These are phyloP conservation scores for Craseonycteris thonglongyai DNA, from an alignment of 2,113 vertebrate genomes.

Conservation along the genomic window DNA sequence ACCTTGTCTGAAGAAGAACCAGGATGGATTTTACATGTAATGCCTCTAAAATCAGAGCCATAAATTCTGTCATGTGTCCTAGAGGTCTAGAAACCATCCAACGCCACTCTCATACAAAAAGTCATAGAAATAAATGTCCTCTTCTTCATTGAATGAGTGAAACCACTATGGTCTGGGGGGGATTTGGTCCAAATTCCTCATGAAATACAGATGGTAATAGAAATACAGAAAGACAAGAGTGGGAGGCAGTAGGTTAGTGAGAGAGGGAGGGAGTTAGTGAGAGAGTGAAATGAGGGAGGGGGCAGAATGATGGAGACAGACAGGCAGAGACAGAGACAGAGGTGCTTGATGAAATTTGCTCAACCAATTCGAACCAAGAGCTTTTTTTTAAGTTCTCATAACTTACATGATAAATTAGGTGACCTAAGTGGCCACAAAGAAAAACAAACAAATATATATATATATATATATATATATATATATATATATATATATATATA, in stretches of 20 bases:
- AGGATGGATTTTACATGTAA: background rate
- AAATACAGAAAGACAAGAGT: background rate
- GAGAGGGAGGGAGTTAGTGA: background rate
- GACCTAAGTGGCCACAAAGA: background rate
- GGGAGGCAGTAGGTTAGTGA: background rate
- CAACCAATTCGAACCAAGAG: background rate
- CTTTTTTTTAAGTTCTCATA: background rate
- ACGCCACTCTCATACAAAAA: background rate
- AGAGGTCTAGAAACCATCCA: background rate
- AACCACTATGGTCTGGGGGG: fast-evolving
- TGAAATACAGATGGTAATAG: background rate
- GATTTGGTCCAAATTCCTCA: background rate
- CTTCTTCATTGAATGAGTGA: background rate
- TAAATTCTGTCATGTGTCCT: background rate
- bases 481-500: no score
- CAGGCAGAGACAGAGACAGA: background rate
- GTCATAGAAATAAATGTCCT: background rate
- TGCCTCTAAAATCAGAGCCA: background rate
- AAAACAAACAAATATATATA: no score
- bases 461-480: no score
- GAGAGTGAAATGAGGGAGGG: background rate
- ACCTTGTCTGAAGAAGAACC: background rate
- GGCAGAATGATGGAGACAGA: background rate
- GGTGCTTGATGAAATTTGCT: background rate
- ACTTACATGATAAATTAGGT: background rate